Conservation (phyloP, 1,140 invertebrate species). For the Coenobita brevimanus region DNA sequence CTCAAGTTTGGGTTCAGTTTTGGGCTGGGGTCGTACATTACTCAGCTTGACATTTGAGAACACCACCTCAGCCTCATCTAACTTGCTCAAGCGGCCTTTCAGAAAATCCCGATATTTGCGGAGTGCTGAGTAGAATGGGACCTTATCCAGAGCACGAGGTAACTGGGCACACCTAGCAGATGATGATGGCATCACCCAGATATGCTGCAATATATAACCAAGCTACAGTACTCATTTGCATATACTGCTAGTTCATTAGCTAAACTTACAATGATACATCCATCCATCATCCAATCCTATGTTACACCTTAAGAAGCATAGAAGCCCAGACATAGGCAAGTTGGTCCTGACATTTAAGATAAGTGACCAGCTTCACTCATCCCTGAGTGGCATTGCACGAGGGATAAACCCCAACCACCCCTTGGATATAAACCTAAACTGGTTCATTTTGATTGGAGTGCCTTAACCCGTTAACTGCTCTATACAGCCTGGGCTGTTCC, state of each 20-base stretch:
- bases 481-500: too few relatives aligned
- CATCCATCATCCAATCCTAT: too few relatives aligned
- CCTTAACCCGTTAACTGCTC: too few relatives aligned
- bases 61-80: slow-evolving; percentile 93
- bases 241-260: background rate
- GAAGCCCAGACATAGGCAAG: too few relatives aligned
- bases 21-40: slow-evolving; percentile 45
- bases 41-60: slow-evolving; percentile 76
- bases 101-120: slow-evolving; percentile 96
- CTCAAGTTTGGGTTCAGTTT: background rate
- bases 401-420: too few relatives aligned
- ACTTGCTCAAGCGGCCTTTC: slow-evolving; percentile 86
- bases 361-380: too few relatives aligned
- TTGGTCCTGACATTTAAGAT: too few relatives aligned
- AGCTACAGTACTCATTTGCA: slow-evolving; percentile 76
- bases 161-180: slow-evolving; percentile 96
- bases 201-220: slow-evolving; percentile 81
- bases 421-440: too few relatives aligned
- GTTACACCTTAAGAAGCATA: too few relatives aligned
- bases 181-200: slow-evolving; percentile 99
- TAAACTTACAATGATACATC: too few relatives aligned
- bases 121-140: slow-evolving; percentile 97
- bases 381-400: too few relatives aligned
- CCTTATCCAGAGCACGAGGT: slow-evolving; percentile 95
- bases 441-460: too few relatives aligned